Evolutionary conservation across 53 echinoderm and acorn worm genomes (phyloP).

Genomic region (Arbacia lixula): DNA sequence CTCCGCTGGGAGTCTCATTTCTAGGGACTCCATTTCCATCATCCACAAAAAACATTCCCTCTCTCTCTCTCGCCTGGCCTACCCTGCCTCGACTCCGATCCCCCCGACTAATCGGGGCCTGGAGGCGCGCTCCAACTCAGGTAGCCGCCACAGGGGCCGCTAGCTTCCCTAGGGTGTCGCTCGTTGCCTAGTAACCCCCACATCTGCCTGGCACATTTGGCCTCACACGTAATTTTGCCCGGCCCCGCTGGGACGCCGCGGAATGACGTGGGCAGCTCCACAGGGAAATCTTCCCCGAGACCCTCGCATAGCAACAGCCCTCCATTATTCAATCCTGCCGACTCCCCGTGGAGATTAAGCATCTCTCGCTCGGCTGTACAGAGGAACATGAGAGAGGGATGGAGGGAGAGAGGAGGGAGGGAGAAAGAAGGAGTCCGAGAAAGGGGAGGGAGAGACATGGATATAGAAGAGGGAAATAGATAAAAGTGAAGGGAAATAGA

Average conservation of each 20-base stretch:
- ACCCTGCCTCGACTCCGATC: slow-evolving; percentile 13
- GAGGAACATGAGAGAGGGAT: neutral
- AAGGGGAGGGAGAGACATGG: neutral
- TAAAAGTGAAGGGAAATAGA: too few species aligned
- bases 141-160: slow-evolving; percentile 31
- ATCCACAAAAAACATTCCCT: slow-evolving; percentile 35
- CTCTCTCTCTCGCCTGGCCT: slow-evolving; percentile 8
- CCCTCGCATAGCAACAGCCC: slow-evolving; percentile 59
- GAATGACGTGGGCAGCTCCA: slow-evolving; percentile 55
- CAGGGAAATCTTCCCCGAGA: slow-evolving; percentile 58
- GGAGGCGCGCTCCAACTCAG: slow-evolving; percentile 45
- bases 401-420: neutral
- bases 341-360: slow-evolving; percentile 53
- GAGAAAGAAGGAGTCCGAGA: neutral
- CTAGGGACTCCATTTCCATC: slow-evolving; percentile 55
- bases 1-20: slow-evolving; percentile 43
- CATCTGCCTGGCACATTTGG: slow-evolving; percentile 60
- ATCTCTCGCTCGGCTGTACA: slow-evolving; percentile 5
- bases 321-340: slow-evolving; percentile 60
- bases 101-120: slow-evolving; percentile 54
- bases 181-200: slow-evolving; percentile 28
- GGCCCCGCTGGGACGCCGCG: slow-evolving; percentile 21
- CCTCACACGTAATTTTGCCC: slow-evolving; percentile 59
- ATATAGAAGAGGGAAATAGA: too few species aligned
- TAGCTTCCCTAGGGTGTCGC: slow-evolving; percentile 17